Evolutionary conservation across 2,888 invertebrate genomes (phyloP).

Genomic region (Tineola bisselliella): DNA sequence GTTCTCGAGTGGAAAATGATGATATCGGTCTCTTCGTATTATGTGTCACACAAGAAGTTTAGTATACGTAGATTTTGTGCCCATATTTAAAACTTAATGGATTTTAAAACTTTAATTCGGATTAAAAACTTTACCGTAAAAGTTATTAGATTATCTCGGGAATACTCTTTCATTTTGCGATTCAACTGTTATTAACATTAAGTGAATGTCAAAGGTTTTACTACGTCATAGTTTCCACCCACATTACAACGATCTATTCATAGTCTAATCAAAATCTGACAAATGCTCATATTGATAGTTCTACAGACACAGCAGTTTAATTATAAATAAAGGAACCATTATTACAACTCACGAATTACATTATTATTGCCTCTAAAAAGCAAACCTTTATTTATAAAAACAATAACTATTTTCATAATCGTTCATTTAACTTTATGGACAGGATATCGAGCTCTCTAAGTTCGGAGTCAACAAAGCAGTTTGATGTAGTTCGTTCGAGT

Average conservation of each 20-base stretch:
- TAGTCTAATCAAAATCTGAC: neutral
- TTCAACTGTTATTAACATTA: neutral
- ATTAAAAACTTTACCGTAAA: too few species aligned
- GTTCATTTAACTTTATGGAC: slow-evolving; percentile 28
- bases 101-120: too few species aligned
- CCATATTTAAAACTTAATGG: too few species aligned
- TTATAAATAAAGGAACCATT: neutral
- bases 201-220: neutral
- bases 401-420: slow-evolving; percentile 27
- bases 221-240: neutral
- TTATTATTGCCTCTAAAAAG: too few species aligned
- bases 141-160: too few species aligned
- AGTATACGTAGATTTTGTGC: too few species aligned
- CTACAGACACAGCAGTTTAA: neutral
- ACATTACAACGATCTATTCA: neutral
- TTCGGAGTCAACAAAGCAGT: slow-evolving; percentile 50
- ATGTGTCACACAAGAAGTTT: neutral
- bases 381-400: neutral
- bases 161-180: too few species aligned
- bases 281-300: neutral
- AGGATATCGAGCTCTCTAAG: slow-evolving; percentile 46
- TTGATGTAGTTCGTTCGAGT: slow-evolving; percentile 48
- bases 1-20: slow-evolving; percentile 2
- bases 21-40: neutral
- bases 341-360: too few species aligned